Evolutionary conservation across 2,888 invertebrate species (phyloP), one percentile per base, ranked within the genome.

Genomic region (Rugalucina vietnamica): DNA sequence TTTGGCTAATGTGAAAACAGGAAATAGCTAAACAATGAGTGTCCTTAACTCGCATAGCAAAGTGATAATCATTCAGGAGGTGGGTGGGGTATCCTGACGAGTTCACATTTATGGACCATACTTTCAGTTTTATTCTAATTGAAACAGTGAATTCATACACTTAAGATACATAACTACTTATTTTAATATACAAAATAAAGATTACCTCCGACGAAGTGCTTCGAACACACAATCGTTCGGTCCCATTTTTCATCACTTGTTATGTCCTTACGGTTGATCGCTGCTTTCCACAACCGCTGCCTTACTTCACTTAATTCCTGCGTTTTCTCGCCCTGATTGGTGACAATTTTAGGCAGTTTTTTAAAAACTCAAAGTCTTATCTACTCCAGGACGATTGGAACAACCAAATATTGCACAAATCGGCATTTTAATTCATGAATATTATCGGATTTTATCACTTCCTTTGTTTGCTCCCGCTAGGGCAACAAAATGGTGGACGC

Each of bases 401-500:
- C 71, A 71, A 12, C 71, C 71, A 24, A 39, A 71, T 39, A 34
- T 36, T 39, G n/a, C 71, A 71, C 71, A 71, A 37, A 71, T 71
- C 10, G 71, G 71, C 71, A 71, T 71, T 36, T 71, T 71, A 24
- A 4, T n/a, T 4, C 5, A 24, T n/a, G 4, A 37, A 27, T 71
- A 36, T 8, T 71, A 36, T 71, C 36, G 36, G 37, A 8, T 36
- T 4, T 34, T 39, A 3, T 18, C 21, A 39, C 71, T 39, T 71
- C 24, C 71, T 39, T 36, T 39, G 37, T 36, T 71, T 37, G 1
- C 71, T 29, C 29, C 4, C 3, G 71, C 37, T 71, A 32, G 75
- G 54, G 75, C 8, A 75, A 32, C 75, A 75, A 75, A 57, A 75
- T 75, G 75, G 75, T 57, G 36, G 75, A 34, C 34, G 24, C 14